Evolutionary conservation across 2,113 vertebrate genomes (phyloP).

Genomic region (Daboia siamensis): DNA sequence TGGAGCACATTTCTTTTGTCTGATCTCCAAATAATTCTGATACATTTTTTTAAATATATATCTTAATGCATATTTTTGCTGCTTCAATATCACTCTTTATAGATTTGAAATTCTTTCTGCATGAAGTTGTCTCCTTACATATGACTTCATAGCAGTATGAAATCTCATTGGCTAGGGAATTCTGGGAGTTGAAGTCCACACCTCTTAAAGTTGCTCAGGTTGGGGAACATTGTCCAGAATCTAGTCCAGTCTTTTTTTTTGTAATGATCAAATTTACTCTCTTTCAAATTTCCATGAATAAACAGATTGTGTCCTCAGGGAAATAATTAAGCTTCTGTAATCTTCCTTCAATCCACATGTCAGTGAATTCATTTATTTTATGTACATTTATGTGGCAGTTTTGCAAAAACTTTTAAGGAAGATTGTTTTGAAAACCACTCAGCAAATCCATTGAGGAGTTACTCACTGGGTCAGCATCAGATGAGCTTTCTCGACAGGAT

Average conservation of each 20-base stretch:
- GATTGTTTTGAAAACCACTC: neutral
- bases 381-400: neutral
- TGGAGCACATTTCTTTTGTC: neutral
- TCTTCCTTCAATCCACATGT: neutral
- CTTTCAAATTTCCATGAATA: neutral
- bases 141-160: neutral
- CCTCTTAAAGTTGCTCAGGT: neutral
- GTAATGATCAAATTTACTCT: neutral
- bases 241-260: neutral
- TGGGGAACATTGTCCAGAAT: neutral
- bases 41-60: neutral
- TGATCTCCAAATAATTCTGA: neutral
- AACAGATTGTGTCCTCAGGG: neutral
- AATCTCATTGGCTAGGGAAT: neutral
- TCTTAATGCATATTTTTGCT: neutral
- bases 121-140: neutral
- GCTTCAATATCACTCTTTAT: neutral
- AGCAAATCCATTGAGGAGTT: neutral
- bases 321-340: neutral
- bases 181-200: neutral
- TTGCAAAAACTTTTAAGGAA: neutral
- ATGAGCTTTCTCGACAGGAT: neutral
- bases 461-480: neutral
- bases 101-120: neutral
- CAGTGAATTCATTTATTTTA: neutral